Evolutionary conservation across 2,888 invertebrate genomes (phyloP).

Genomic region (Lasioglossum lativentre): DNA sequence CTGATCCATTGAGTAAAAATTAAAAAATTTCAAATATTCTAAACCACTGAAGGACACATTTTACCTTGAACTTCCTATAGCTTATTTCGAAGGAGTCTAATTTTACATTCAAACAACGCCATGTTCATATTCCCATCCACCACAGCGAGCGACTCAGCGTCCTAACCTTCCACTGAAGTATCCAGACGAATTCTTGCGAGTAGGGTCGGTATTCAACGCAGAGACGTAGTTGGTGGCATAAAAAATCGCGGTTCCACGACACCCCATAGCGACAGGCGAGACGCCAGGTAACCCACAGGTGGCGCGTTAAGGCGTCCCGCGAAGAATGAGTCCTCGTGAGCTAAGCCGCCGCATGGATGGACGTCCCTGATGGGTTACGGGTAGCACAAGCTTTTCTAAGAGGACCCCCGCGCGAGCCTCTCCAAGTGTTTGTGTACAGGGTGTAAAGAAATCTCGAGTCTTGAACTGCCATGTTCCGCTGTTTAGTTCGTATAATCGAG

Average conservation of each 20-base stretch:
- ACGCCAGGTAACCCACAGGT: constrained; percentile 15
- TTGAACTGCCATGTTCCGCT: background rate
- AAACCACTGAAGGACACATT: too few relatives aligned
- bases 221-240: background rate
- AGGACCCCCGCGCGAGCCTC: background rate
- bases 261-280: constrained; percentile 38
- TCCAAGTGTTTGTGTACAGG: background rate
- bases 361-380: constrained; percentile 49
- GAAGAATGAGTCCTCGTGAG: constrained; percentile 18
- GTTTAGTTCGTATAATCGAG: background rate
- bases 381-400: constrained; percentile 13
- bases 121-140: background rate
- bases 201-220: background rate
- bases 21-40: too few relatives aligned
- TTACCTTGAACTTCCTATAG: background rate
- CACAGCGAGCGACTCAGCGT: background rate
- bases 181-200: constrained; percentile 12
- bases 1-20: too few relatives aligned
- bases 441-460: background rate
- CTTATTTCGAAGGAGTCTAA: background rate
- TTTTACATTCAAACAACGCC: too few relatives aligned
- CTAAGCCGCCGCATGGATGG: constrained; percentile 12
- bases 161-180: background rate
- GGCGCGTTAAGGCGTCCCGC: constrained; percentile 37
- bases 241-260: constrained; percentile 32